These are phyloP conservation scores for Serranus cabrilla DNA, from an alignment of 2,797 vertebrate species.

Conservation along the genomic window DNA sequence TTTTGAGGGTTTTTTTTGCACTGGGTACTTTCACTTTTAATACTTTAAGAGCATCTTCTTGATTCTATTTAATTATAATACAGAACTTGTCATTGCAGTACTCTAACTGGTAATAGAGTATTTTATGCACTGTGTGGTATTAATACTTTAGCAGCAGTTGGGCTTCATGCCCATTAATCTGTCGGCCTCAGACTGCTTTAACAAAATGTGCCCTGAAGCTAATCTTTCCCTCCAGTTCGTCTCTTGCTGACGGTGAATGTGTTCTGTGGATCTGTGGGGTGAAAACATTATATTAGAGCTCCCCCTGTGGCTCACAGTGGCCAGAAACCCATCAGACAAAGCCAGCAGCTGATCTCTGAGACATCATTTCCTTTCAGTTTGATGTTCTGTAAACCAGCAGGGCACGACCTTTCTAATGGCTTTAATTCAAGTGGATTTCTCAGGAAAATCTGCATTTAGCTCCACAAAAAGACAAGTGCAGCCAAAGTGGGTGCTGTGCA, in stretches of 20 bases:
- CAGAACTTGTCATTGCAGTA: no score
- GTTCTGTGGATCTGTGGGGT: no score
- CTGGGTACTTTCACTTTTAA: no score
- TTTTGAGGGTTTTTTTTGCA: no score
- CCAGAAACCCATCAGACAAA: not conserved
- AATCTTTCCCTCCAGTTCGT: not conserved
- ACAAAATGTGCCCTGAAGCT: not conserved
- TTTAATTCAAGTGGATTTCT: not conserved
- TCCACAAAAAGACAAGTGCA: not conserved
- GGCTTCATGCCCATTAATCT: not conserved
- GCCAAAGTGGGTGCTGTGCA: not conserved
- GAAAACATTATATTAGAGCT: conserved; percentile 61
- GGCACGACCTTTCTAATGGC: not conserved
- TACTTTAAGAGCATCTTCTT: no score
- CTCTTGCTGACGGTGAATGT: not conserved
- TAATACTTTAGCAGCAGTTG: no score
- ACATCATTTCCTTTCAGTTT: not conserved
- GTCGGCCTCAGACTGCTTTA: no score
- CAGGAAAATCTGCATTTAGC: conserved; percentile 1
- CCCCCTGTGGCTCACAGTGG: conserved; percentile 62
- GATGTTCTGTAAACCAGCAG: not conserved
- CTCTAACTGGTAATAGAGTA: no score
- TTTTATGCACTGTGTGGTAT: no score
- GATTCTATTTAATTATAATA: no score
- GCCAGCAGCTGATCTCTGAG: not conserved